Conservation (phyloP, 2,113 vertebrate genomes). For the Calcarius ornatus region DNA sequence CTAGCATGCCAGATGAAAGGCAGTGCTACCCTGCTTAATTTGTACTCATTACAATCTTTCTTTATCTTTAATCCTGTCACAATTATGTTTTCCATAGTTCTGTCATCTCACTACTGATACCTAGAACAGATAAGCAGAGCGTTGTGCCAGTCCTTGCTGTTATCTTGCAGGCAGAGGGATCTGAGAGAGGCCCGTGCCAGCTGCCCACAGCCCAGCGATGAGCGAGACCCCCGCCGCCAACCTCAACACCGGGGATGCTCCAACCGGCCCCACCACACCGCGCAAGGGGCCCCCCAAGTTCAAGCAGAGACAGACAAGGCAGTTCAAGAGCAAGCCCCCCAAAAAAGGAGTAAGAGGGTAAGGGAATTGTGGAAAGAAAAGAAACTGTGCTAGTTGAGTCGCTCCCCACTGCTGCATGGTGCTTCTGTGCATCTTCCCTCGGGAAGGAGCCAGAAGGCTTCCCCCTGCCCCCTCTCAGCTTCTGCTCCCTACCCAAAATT, state of each 20-base stretch:
- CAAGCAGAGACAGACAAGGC: slow-evolving; percentile 94
- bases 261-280: slow-evolving; percentile 82
- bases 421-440: background rate
- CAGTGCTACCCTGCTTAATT: background rate
- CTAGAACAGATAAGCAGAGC: background rate
- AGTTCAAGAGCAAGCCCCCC: slow-evolving; percentile 98
- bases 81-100: background rate
- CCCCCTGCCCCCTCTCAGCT: too few species aligned
- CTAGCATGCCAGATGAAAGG: background rate
- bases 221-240: slow-evolving; percentile 51
- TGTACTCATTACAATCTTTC: background rate
- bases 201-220: slow-evolving; percentile 24
- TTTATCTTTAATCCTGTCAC: background rate
- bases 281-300: slow-evolving; percentile 96
- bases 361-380: background rate
- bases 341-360: slow-evolving; percentile 97
- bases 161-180: slow-evolving; percentile 38
- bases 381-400: background rate
- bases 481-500: background rate
- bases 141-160: background rate
- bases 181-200: background rate
- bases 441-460: background rate
- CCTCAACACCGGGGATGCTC: slow-evolving; percentile 58
- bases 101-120: background rate
- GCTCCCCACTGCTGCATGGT: background rate